Evolutionary conservation across 2,888 invertebrate species (phyloP), one percentile per base, ranked within the genome.

Genomic region (Lochmaea capreae): DNA sequence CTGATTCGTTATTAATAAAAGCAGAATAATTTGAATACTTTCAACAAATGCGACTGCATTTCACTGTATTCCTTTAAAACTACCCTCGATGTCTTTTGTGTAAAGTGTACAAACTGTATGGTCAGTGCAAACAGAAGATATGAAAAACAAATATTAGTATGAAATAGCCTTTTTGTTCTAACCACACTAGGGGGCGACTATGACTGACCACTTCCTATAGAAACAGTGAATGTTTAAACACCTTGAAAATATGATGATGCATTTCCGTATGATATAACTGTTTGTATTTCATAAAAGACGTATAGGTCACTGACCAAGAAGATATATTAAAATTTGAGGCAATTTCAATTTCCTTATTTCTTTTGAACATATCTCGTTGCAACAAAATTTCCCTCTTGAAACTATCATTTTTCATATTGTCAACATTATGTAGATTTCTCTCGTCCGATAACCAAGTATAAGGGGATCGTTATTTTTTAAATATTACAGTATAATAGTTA

Each of bases 121-220:
- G 76, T 70, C 78, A 72, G 46, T 59, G 79, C 73, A 77, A 79
- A 79, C 78, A 76, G 61, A 71, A 78, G 75, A 76, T 76, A 79
- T 75, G 78, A 78, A 78, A 78, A 75, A 72, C 76, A 78, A 78
- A 77, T 75, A 77, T 76, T 65, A 70, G 76, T 59, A 63, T 16
- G 69, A 76, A 77, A 76, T 74, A 72, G 74, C 70, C 77, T 75
- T 74, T 76, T 77, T 74, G 77, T 77, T 63, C 46, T 62, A 33
- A 58, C 71, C 63, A 77, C 77, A 74, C 77, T 74, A 71, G 59
- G 67, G 77, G 77, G 77, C 72, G 74, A 71, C 74, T 74, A 72
- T 72, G 74, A 74, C 71, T 74, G 74, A 74, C 74, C 74, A 74
- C 74, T 74, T 74, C 71, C 74, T 71, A 72, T 68, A 54, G 74